These are phyloP conservation scores for Neoniphon sammara DNA, from an alignment of 2,797 vertebrate species.

Conservation along the genomic window DNA sequence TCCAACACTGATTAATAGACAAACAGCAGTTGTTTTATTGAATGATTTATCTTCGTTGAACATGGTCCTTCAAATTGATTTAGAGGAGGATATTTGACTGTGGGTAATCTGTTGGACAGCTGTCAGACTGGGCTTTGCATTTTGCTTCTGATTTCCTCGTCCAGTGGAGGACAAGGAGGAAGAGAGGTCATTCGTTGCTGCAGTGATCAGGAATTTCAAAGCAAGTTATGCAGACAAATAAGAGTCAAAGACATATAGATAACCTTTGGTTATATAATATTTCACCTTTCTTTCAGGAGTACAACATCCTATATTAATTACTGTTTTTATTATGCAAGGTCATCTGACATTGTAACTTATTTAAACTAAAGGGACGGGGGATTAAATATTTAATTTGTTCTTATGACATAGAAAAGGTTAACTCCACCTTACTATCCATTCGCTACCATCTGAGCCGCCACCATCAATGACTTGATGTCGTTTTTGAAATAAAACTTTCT, in stretches of 20 bases:
- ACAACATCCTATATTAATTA: slow-evolving; percentile 32
- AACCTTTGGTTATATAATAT: slow-evolving; percentile 23
- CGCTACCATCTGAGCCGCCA: neutral
- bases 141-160: neutral
- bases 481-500: slow-evolving; percentile 32
- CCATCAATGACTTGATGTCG: slow-evolving; percentile 25
- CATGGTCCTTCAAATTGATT: neutral
- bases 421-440: neutral
- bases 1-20: slow-evolving; percentile 7
- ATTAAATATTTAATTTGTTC: slow-evolving; percentile 53
- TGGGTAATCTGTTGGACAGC: slow-evolving; percentile 16
- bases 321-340: slow-evolving; percentile 34
- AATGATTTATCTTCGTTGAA: slow-evolving; percentile 11
- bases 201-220: slow-evolving; percentile 21
- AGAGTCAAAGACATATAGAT: slow-evolving; percentile 5
- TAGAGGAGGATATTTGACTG: slow-evolving; percentile 10
- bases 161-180: neutral
- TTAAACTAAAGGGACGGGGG: slow-evolving; percentile 33
- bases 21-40: slow-evolving; percentile 8
- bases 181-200: slow-evolving; percentile 13
- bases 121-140: slow-evolving; percentile 17
- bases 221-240: slow-evolving; percentile 21
- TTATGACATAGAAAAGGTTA: slow-evolving; percentile 46
- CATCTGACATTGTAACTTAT: slow-evolving; percentile 39
- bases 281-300: slow-evolving; percentile 26